phyloP scores from a whole-genome alignment of 2,113 vertebrate genomes.

The Emydura subglobosa region DNA sequence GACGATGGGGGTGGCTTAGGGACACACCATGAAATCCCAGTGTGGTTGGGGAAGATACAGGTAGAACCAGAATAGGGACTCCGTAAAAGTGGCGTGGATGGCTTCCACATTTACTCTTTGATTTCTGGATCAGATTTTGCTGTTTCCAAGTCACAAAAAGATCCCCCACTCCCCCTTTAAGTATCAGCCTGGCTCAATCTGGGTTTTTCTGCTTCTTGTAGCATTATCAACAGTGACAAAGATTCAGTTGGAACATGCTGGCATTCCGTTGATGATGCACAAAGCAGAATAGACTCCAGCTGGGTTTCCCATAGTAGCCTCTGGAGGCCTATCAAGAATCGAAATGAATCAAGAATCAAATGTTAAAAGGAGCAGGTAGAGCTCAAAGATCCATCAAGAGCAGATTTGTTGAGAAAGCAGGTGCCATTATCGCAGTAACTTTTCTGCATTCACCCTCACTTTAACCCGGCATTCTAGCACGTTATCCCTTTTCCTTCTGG shows the following conservation, averaged over 20 bases:
- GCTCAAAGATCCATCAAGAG: neutral
- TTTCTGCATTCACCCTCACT: neutral
- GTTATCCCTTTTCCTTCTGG: neutral
- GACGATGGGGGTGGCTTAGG: neutral
- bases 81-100: neutral
- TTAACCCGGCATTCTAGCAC: neutral
- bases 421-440: neutral
- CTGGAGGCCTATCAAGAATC: neutral
- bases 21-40: neutral
- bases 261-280: fast-evolving
- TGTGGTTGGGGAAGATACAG: neutral
- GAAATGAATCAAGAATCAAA: no score
- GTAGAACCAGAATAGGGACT: neutral
- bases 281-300: neutral
- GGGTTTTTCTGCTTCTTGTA: neutral
- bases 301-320: neutral
- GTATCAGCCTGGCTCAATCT: neutral
- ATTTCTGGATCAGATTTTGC: neutral
- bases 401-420: neutral
- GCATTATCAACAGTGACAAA: neutral
- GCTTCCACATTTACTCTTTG: neutral
- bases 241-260: fast-evolving
- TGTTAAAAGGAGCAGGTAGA: neutral
- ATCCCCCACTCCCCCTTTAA: neutral
- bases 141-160: neutral